phyloP scores from a whole-genome alignment of 2,113 vertebrate genomes.

The Caloenas nicobarica region DNA sequence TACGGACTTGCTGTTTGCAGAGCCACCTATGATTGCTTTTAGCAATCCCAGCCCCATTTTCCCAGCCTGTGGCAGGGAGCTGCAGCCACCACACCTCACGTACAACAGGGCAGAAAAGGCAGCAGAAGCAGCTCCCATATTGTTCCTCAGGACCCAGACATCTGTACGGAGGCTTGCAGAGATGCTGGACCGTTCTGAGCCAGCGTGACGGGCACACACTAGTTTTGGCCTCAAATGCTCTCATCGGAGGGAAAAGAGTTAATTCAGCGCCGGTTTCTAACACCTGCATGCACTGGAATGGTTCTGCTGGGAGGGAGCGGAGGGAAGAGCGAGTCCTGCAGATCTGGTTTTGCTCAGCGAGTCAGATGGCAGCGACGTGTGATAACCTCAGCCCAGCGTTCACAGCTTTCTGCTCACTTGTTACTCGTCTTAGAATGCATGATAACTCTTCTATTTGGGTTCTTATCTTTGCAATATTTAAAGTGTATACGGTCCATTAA shows the following conservation, averaged over 20 bases:
- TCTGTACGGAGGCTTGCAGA: neutral
- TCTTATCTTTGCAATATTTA: neutral
- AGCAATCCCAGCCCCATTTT: neutral
- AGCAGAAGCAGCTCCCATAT: slow-evolving; percentile 13
- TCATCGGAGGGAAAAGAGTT: neutral
- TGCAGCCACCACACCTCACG: neutral
- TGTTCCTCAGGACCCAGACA: neutral
- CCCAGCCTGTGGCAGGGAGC: neutral
- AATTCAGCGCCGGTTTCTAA: neutral
- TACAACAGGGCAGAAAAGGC: neutral
- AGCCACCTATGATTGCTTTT: too few species aligned
- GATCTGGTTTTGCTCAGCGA: neutral
- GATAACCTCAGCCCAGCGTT: neutral
- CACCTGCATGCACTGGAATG: neutral
- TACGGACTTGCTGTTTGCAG: neutral
- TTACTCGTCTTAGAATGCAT: neutral
- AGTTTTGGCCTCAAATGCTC: neutral
- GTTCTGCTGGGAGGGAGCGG: neutral
- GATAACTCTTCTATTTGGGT: neutral
- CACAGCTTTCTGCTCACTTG: neutral
- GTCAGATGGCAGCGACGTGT: neutral
- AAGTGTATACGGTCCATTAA: neutral
- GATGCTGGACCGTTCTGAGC: neutral
- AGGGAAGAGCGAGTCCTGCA: neutral
- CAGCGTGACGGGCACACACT: accelerated